A percentile compares a stretch with the other conserved stretches of the same genome.
Evolutionary conservation across 2,113 vertebrate species (phyloP).

Genomic region (Dolichotis patagonum): DNA sequence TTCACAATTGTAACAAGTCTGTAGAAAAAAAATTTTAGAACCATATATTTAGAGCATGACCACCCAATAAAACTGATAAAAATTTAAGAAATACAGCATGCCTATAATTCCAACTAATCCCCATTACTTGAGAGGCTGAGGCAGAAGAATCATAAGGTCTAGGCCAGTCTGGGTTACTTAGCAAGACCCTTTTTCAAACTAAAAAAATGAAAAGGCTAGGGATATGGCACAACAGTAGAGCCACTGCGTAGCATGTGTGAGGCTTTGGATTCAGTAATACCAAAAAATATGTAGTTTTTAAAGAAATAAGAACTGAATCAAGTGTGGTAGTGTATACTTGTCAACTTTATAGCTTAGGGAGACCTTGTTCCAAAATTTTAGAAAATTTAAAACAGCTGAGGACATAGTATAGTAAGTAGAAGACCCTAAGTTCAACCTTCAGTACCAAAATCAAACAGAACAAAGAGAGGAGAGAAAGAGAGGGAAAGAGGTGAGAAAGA

Average conservation of each 20-base stretch:
- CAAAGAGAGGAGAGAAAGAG: not conserved
- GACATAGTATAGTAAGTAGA: too few species aligned
- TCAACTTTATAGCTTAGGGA: not conserved
- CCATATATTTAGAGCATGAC: not conserved
- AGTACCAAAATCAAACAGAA: not conserved
- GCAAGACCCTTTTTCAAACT: not conserved
- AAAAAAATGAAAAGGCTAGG: not conserved
- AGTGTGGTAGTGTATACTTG: not conserved
- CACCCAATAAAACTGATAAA: constrained; percentile 1
- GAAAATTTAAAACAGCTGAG: too few species aligned
- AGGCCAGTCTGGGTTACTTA: not conserved
- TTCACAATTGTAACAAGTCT: not conserved
- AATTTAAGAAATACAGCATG: not conserved
- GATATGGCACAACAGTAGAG: not conserved
- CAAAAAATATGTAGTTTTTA: not conserved
- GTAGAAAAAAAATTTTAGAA: not conserved
- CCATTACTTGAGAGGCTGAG: not conserved
- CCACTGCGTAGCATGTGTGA: not conserved
- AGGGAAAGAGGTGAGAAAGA: too few species aligned
- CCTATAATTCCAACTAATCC: not conserved
- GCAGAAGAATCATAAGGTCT: not conserved
- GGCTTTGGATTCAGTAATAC: not conserved
- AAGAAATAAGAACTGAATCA: not conserved
- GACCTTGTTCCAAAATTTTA: not conserved
- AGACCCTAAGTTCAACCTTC: too few species aligned